These are phyloP conservation scores for Lasioglossum leucozonium DNA, from an alignment of 2,888 invertebrate species.

Conservation along the genomic window DNA sequence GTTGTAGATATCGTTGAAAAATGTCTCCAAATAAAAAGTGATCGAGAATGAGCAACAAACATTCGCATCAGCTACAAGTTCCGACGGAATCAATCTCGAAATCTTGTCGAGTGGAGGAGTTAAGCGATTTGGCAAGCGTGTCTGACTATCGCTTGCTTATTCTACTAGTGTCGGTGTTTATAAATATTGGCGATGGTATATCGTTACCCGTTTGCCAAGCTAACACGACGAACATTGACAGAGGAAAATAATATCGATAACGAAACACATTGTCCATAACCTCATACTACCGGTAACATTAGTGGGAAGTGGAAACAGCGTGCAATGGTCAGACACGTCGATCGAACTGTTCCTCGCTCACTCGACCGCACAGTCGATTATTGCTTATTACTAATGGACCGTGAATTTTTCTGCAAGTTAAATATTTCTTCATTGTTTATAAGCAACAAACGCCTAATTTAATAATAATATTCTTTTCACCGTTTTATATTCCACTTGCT, in stretches of 20 bases:
- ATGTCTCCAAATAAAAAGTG: too few species aligned
- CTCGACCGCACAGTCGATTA: background rate
- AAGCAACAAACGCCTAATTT: background rate
- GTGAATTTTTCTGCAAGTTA: background rate
- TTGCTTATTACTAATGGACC: background rate
- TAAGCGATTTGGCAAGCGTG: background rate
- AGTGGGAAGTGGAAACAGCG: background rate
- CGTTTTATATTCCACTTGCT: too few species aligned
- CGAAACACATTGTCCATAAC: background rate
- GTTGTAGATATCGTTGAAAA: background rate
- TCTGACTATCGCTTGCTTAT: background rate
- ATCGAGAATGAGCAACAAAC: background rate
- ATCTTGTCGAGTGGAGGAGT: conserved; percentile 4
- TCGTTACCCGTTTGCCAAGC: background rate
- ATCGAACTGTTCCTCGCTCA: background rate
- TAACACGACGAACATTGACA: background rate
- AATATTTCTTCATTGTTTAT: background rate
- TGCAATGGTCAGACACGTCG: background rate
- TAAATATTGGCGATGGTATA: background rate
- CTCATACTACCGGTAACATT: background rate
- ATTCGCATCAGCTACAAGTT: background rate
- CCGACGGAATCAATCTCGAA: background rate
- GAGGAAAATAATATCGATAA: background rate
- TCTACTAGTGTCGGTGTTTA: background rate
- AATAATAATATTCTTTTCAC: too few species aligned